A percentile compares a stretch with the other conserved stretches of the same genome.
Evolutionary conservation across 2,888 invertebrate species (phyloP).

Genomic region (Lepidocyrtoides sp.): DNA sequence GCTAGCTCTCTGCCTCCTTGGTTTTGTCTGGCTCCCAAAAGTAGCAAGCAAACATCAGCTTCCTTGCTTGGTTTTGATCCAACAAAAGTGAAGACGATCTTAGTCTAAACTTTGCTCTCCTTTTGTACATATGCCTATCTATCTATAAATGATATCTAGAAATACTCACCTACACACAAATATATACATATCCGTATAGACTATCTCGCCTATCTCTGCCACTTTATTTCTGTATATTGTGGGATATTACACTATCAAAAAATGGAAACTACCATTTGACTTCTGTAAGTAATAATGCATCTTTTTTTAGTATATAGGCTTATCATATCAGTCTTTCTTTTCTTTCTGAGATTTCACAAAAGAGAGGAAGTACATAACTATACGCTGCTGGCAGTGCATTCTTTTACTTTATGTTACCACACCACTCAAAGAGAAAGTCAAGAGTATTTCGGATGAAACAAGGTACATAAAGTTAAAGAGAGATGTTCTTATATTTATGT

Average conservation of each 20-base stretch:
- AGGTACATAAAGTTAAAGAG: not conserved
- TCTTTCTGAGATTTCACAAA: not conserved
- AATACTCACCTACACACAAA: too few species aligned
- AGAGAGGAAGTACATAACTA: conserved; percentile 20
- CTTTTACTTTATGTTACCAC: conserved; percentile 18
- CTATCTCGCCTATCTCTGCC: not conserved
- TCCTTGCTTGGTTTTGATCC: conserved; percentile 36
- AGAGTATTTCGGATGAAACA: not conserved
- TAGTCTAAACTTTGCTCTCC: conserved; percentile 36
- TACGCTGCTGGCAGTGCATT: conserved; percentile 42
- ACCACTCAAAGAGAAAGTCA: not conserved
- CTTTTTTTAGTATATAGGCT: not conserved
- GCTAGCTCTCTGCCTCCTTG: too few species aligned
- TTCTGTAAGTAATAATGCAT: not conserved
- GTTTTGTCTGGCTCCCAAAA: conserved; percentile 15
- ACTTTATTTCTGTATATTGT: not conserved
- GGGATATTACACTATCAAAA: not conserved
- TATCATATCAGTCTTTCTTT: not conserved
- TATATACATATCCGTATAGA: not conserved
- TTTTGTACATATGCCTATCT: conserved; percentile 7
- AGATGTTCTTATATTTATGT: not conserved
- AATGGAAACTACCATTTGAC: not conserved
- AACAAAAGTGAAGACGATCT: conserved; percentile 23
- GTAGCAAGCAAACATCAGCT: conserved; percentile 56
- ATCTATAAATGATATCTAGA: not conserved